Evolutionary conservation across 2,888 invertebrate species (phyloP).

Genomic region (Phasia obesa): DNA sequence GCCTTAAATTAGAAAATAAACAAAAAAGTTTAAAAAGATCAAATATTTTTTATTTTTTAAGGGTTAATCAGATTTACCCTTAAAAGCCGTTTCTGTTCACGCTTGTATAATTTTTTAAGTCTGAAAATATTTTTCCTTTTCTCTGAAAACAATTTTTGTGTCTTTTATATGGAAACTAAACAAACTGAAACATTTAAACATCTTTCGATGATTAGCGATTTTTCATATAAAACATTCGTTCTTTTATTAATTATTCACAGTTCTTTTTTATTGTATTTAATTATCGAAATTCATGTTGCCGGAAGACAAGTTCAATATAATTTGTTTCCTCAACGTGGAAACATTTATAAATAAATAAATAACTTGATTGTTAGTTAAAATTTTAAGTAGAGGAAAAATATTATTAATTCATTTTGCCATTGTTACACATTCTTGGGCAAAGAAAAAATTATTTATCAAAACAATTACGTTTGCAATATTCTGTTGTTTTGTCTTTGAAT

Average conservation of each 20-base stretch:
- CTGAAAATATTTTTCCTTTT: no score
- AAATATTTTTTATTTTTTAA: no score
- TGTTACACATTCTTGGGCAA: not conserved
- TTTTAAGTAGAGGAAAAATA: constrained; percentile 5
- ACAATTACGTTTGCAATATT: not conserved
- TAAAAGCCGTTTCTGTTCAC: no score
- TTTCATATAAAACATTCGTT: not conserved
- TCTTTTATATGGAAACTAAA: not conserved
- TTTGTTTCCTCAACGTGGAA: constrained; percentile 27
- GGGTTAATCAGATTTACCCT: no score
- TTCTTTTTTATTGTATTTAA: not conserved
- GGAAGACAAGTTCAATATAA: constrained; percentile 41
- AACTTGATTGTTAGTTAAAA: constrained; percentile 13
- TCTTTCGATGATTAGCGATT: not conserved
- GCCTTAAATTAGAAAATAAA: no score
- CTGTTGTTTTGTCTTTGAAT: no score
- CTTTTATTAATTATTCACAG: not conserved
- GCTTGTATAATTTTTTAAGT: no score
- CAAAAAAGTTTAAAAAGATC: no score
- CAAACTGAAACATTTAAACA: not conserved
- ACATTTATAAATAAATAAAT: constrained; percentile 3
- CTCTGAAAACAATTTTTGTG: no score
- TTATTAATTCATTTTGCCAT: not conserved
- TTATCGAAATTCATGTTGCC: constrained; percentile 29
- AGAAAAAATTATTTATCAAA: not conserved